Evolutionary conservation across 2,113 vertebrate species (phyloP).

Genomic region (Pholis gunnellus): DNA sequence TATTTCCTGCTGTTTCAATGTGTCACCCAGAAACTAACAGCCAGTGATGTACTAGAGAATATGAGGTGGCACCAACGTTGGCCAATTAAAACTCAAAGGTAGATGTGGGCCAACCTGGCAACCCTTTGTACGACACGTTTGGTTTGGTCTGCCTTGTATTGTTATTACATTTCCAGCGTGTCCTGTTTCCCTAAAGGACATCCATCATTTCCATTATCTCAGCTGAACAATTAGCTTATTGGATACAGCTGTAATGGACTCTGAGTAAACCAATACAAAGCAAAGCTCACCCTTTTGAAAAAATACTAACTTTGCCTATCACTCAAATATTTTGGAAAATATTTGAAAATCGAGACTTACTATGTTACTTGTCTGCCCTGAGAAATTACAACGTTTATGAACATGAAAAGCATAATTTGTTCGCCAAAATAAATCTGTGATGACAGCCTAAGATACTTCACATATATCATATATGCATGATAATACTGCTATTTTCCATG

Average conservation of each 20-base stretch:
- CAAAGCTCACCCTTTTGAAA: conserved; percentile 7
- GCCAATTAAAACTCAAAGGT: conserved; percentile 44
- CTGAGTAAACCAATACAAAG: conserved; percentile 39
- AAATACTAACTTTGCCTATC: neutral
- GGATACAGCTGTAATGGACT: conserved; percentile 44
- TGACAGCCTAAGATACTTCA: too few relatives aligned
- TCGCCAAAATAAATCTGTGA: neutral
- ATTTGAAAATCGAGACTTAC: neutral
- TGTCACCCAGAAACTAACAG: conserved; percentile 33
- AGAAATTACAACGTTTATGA: neutral
- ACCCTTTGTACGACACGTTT: conserved; percentile 27
- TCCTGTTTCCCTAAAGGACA: conserved; percentile 32
- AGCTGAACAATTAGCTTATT: conserved; percentile 52
- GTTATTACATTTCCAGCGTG: conserved; percentile 48
- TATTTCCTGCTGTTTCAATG: conserved; percentile 63
- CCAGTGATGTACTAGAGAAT: conserved; percentile 22
- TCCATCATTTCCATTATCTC: conserved; percentile 40
- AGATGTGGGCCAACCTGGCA: conserved; percentile 36
- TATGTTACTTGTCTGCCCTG: neutral
- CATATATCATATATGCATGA: neutral
- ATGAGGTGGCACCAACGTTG: conserved; percentile 33
- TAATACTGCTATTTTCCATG: neutral
- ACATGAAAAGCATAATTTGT: neutral
- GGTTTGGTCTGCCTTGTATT: conserved; percentile 32
- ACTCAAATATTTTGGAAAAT: neutral